Conservation (phyloP, 2,113 vertebrate genomes). For the Lates calcarifer region DNA sequence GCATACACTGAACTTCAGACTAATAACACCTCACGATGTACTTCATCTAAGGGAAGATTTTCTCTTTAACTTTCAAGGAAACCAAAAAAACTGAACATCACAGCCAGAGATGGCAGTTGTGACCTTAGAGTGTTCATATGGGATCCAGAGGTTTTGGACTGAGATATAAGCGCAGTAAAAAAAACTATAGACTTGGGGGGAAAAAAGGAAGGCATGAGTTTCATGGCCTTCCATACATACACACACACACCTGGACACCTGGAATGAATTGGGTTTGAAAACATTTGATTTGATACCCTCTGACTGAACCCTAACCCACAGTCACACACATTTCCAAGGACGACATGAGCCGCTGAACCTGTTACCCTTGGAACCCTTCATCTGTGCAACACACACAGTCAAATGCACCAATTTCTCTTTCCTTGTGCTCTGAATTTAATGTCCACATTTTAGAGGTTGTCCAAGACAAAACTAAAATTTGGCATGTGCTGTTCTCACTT, state of each 20-base stretch:
- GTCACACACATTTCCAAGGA: constrained; percentile 9
- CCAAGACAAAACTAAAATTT: background rate
- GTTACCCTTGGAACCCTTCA: background rate
- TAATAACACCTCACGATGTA: no score
- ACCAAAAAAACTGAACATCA: background rate
- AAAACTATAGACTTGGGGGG: background rate
- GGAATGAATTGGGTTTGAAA: constrained; percentile 11
- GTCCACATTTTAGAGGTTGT: background rate
- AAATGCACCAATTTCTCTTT: background rate
- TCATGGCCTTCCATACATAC: background rate
- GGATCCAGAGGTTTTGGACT: constrained; percentile 6
- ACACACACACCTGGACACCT: constrained; percentile 7
- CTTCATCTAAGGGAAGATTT: background rate
- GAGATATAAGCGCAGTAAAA: background rate
- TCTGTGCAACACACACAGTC: background rate
- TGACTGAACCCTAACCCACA: background rate
- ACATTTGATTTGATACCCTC: background rate
- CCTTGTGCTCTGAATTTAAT: background rate
- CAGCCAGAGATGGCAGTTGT: background rate
- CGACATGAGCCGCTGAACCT: background rate
- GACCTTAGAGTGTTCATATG: background rate
- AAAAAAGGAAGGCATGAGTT: background rate
- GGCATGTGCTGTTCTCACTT: background rate
- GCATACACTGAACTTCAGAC: no score
- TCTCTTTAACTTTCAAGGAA: background rate